Evolutionary conservation across 2,797 vertebrate genomes (phyloP).

Genomic region (Lithobates pipiens): DNA sequence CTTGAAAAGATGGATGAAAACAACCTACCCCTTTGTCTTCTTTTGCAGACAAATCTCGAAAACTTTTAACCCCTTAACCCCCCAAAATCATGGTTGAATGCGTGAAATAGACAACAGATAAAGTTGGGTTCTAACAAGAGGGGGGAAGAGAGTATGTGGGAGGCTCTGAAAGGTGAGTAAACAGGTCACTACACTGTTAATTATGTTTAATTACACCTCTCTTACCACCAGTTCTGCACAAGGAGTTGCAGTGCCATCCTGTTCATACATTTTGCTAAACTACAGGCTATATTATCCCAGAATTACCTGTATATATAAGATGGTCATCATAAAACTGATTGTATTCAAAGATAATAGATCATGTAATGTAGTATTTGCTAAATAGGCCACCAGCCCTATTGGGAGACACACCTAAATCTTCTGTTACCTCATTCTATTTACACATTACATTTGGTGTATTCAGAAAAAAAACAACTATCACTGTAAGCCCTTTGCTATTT

Average conservation of each 20-base stretch:
- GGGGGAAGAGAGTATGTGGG: constrained; percentile 50
- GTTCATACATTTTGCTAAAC: neutral
- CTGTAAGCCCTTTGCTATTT: too few relatives aligned
- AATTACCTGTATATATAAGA: neutral
- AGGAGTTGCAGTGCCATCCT: neutral
- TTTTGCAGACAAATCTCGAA: constrained; percentile 59
- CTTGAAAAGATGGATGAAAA: constrained; percentile 59
- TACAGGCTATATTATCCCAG: neutral
- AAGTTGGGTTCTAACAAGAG: constrained; percentile 59
- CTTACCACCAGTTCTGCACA: neutral
- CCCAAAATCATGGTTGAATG: constrained; percentile 60
- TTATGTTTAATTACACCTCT: constrained; percentile 30
- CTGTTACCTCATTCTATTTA: neutral
- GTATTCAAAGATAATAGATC: neutral
- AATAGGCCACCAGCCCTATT: neutral
- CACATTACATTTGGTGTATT: too few relatives aligned
- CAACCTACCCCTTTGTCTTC: constrained; percentile 58
- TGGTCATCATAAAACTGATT: neutral
- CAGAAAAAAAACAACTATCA: too few relatives aligned
- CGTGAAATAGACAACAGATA: constrained; percentile 61
- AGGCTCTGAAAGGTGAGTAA: constrained; percentile 50
- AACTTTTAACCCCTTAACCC: constrained; percentile 51
- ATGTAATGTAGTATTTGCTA: too few relatives aligned
- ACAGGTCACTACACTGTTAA: constrained; percentile 46
- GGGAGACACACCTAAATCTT: neutral